phyloP scores from a whole-genome alignment of 2,888 invertebrate species.

The Saturnia pavonia region DNA sequence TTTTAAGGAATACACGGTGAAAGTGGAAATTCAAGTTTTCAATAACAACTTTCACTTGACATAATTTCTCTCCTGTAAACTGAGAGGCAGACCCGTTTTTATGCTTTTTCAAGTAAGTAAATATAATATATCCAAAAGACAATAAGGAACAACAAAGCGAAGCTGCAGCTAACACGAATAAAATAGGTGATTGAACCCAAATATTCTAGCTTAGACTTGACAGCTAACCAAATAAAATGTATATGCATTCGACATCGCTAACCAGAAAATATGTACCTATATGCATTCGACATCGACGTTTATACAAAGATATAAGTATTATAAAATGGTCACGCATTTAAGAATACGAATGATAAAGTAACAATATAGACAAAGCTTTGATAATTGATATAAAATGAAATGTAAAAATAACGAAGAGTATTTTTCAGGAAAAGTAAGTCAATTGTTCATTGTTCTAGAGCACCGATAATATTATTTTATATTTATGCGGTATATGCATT shows the following conservation, averaged over 20 bases:
- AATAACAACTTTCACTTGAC: conserved; percentile 20
- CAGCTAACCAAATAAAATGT: not conserved
- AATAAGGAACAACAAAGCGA: not conserved
- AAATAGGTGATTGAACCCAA: conserved; percentile 11
- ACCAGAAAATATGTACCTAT: not conserved
- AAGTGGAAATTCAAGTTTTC: conserved; percentile 18
- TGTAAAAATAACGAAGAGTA: too few species aligned
- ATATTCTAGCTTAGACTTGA: conserved; percentile 8
- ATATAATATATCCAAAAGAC: not conserved
- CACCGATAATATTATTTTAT: too few species aligned
- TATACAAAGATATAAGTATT: not conserved
- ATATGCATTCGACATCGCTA: not conserved
- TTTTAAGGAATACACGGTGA: conserved; percentile 18
- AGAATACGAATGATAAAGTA: not conserved
- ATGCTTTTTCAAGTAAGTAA: not conserved
- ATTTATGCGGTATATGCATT: too few species aligned
- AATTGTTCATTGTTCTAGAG: too few species aligned
- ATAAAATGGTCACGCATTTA: not conserved
- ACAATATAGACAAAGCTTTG: not conserved
- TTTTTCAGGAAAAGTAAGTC: too few species aligned
- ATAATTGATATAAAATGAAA: too few species aligned
- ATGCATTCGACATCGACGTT: not conserved
- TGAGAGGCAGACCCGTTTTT: conserved; percentile 7
- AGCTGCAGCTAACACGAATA: not conserved
- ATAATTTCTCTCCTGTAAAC: conserved; percentile 16